Conservation (phyloP, 2,888 invertebrate genomes). For the Eristalis pertinax region DNA sequence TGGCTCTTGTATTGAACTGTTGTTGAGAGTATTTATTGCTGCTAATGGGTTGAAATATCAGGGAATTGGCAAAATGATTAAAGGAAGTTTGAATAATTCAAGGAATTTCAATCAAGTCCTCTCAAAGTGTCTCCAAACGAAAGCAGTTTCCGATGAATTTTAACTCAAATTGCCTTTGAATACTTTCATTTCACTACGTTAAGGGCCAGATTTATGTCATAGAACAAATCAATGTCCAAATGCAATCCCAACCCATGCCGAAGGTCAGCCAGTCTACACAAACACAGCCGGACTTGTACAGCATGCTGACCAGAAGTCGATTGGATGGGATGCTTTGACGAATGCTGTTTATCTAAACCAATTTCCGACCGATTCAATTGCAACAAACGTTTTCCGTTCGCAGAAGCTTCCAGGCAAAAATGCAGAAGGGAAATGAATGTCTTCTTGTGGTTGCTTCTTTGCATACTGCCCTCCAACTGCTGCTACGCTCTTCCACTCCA, state of each 20-base stretch:
- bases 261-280: background rate
- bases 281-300: background rate
- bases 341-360: background rate
- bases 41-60: slow-evolving; percentile 50
- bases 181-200: no score
- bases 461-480: slow-evolving; percentile 6
- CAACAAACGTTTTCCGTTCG: background rate
- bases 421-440: background rate
- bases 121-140: background rate
- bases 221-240: no score
- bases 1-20: slow-evolving; percentile 19
- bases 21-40: slow-evolving; percentile 32
- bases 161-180: no score
- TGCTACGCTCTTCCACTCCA: background rate
- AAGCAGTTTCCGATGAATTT: background rate
- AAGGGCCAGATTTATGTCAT: no score
- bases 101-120: background rate
- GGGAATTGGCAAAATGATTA: slow-evolving; percentile 30
- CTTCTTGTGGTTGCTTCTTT: slow-evolving; percentile 12
- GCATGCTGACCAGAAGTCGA: background rate
- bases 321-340: background rate
- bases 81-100: background rate
- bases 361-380: background rate
- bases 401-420: background rate
- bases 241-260: background rate